Evolutionary conservation across 2,888 invertebrate species (phyloP).

Genomic region (Andrena camellia): DNA sequence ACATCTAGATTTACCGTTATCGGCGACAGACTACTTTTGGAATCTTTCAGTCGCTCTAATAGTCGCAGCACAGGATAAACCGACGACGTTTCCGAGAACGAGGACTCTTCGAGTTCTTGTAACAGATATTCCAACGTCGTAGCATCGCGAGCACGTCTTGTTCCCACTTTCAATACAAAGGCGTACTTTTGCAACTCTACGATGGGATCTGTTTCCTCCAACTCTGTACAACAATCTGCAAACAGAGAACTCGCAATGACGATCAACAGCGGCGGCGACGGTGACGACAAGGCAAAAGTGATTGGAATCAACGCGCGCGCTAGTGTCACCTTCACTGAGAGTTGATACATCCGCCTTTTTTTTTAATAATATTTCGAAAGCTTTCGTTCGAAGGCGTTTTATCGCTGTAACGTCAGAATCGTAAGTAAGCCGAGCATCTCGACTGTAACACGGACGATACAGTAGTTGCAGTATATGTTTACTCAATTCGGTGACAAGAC

Average conservation of each 20-base stretch:
- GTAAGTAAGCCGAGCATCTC: constrained; percentile 53
- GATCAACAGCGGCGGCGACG: too few species aligned
- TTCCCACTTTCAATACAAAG: constrained; percentile 74
- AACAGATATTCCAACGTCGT: constrained; percentile 75
- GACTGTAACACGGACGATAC: constrained; percentile 37
- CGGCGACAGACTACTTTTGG: constrained; percentile 59
- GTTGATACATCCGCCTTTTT: constrained; percentile 69
- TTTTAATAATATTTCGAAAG: constrained; percentile 81
- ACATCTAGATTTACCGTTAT: constrained; percentile 70
- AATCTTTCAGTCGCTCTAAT: constrained; percentile 76
- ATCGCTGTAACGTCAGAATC: constrained; percentile 63
- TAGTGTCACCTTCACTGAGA: neutral
- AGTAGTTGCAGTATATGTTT: constrained; percentile 69
- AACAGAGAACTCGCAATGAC: neutral
- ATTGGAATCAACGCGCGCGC: neutral
- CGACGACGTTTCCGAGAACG: constrained; percentile 54
- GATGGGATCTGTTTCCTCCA: constrained; percentile 75
- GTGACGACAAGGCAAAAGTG: neutral
- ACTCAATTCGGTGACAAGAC: constrained; percentile 78
- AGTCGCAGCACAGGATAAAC: constrained; percentile 74
- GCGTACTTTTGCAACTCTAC: constrained; percentile 79
- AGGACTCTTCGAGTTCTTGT: constrained; percentile 65
- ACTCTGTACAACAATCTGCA: constrained; percentile 43
- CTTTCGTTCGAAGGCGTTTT: constrained; percentile 75
- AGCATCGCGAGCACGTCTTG: constrained; percentile 71